phyloP scores from a whole-genome alignment of 2,888 invertebrate genomes.

The Melanostoma mellinum region DNA sequence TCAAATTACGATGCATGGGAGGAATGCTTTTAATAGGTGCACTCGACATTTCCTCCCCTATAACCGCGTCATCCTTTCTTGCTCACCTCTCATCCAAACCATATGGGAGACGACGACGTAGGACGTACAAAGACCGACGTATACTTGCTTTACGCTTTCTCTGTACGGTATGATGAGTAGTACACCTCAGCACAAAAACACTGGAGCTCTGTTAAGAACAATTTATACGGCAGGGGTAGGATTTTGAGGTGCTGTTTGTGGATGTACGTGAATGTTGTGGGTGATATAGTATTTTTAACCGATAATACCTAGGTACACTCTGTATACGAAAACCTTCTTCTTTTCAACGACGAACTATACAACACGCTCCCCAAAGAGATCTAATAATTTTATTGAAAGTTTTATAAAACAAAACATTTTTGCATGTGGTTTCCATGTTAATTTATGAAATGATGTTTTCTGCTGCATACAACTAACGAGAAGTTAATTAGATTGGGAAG shows the following conservation, averaged over 20 bases:
- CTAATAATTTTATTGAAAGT: constrained; percentile 62
- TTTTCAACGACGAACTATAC: background rate
- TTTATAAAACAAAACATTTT: constrained; percentile 62
- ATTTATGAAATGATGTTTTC: constrained; percentile 41
- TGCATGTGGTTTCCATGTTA: constrained; percentile 49
- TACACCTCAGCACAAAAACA: constrained; percentile 10
- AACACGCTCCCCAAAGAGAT: constrained; percentile 26
- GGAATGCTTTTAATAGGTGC: constrained; percentile 75
- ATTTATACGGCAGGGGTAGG: constrained; percentile 33
- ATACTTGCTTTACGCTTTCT: background rate
- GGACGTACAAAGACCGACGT: background rate
- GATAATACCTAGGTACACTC: constrained; percentile 43
- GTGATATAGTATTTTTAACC: constrained; percentile 49
- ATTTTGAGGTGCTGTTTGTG: constrained; percentile 14
- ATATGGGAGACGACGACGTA: background rate
- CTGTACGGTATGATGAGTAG: background rate
- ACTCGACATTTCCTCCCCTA: constrained; percentile 71
- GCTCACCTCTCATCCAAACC: constrained; percentile 19
- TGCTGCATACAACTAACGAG: constrained; percentile 30
- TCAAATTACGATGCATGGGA: constrained; percentile 75
- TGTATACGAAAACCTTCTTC: background rate
- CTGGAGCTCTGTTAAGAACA: constrained; percentile 30
- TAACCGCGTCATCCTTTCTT: constrained; percentile 11
- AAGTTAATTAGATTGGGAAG: constrained; percentile 18
- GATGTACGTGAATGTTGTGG: background rate